Conservation (phyloP, 2,113 vertebrate species). For the Dinomys branickii region DNA sequence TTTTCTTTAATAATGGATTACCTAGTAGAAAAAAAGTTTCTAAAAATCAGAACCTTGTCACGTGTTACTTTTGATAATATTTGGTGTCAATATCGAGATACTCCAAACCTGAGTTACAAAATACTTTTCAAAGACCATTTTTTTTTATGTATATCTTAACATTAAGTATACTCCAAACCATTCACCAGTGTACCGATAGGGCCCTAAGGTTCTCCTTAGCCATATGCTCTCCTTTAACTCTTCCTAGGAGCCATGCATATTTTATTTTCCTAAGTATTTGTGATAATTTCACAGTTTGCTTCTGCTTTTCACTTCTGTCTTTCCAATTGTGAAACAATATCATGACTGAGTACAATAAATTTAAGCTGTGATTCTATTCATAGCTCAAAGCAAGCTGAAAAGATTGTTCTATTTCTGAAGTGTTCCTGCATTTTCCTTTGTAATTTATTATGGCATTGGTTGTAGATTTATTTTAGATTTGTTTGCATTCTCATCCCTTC, state of each 20-base stretch:
- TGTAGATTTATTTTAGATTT: background rate
- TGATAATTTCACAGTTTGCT: background rate
- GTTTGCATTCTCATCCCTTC: background rate
- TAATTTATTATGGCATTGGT: background rate
- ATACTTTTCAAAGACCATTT: background rate
- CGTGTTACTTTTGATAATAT: background rate
- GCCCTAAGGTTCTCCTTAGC: background rate
- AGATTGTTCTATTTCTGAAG: background rate
- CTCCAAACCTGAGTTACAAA: background rate
- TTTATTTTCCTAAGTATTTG: background rate
- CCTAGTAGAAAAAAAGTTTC: background rate
- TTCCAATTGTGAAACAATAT: background rate
- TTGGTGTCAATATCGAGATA: background rate
- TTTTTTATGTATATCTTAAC: background rate
- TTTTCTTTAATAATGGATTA: background rate
- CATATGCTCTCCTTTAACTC: rapidly evolving
- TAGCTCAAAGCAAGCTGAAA: background rate
- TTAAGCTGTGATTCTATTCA: background rate
- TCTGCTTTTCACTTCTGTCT: background rate
- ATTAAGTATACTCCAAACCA: no score
- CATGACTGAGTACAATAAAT: background rate
- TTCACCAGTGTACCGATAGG: rapidly evolving
- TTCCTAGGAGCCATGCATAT: background rate
- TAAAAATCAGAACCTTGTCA: background rate
- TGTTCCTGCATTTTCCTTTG: background rate